These are phyloP conservation scores for Pollachius pollachius DNA, from an alignment of 2,113 vertebrate genomes.

Conservation along the genomic window DNA sequence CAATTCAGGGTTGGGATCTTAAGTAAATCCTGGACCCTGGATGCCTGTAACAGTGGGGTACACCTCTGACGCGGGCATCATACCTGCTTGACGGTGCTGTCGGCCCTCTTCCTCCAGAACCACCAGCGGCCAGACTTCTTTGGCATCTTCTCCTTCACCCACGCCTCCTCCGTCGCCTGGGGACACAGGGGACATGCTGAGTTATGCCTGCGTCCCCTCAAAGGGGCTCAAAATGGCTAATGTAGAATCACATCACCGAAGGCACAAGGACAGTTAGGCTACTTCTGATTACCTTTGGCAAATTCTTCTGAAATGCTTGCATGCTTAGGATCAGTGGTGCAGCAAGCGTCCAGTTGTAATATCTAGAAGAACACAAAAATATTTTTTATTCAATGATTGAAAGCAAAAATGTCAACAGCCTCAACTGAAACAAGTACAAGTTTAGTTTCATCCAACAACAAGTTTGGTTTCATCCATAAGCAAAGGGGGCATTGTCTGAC, in stretches of 20 bases:
- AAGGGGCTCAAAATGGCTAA: neutral
- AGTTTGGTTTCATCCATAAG: neutral
- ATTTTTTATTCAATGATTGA: too few relatives aligned
- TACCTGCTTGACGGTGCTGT: constrained; percentile 92
- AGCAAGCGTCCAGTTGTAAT: constrained; percentile 97
- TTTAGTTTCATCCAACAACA: neutral
- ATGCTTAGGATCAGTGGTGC: constrained; percentile 95
- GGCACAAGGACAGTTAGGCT: neutral
- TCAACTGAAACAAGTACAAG: neutral
- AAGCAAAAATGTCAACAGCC: neutral
- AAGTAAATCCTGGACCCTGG: too few relatives aligned
- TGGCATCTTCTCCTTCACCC: constrained; percentile 98
- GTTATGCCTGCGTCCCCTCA: neutral
- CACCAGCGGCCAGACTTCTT: constrained; percentile 98
- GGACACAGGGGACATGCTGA: neutral
- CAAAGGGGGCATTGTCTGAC: constrained; percentile 50
- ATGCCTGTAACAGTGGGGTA: neutral
- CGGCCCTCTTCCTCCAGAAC: constrained; percentile 93
- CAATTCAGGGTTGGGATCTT: too few relatives aligned
- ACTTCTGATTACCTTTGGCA: constrained; percentile 83
- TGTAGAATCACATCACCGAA: neutral
- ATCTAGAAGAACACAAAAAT: constrained; percentile 66
- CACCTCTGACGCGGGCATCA: neutral
- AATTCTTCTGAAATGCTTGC: constrained; percentile 96
- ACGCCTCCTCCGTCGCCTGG: constrained; percentile 92